phyloP scores from a whole-genome alignment of 2,797 vertebrate species.

The Falco biarmicus region DNA sequence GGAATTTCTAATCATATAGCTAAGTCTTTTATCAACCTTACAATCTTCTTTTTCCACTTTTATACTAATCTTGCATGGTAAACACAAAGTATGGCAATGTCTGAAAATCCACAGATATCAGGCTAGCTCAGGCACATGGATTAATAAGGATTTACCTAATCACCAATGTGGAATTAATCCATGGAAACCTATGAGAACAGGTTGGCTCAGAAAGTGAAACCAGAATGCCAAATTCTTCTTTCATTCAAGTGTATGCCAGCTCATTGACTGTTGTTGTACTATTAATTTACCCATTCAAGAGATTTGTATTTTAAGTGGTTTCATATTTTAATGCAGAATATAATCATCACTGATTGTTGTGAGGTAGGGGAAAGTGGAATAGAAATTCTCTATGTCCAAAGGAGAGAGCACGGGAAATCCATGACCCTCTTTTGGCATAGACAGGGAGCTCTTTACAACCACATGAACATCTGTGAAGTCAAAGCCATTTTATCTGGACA shows the following conservation, averaged over 20 bases:
- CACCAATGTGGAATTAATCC: neutral
- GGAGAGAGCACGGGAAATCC: neutral
- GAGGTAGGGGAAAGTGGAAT: neutral
- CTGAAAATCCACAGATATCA: neutral
- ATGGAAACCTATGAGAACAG: neutral
- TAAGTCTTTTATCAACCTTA: slow-evolving; percentile 4
- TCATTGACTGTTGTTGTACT: neutral
- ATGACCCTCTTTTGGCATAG: neutral
- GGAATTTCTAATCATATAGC: neutral
- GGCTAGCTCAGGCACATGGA: neutral
- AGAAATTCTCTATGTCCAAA: neutral
- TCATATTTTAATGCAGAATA: neutral
- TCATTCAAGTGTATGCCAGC: neutral
- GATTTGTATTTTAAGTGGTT: neutral
- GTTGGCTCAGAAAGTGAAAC: neutral
- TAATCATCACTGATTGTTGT: neutral
- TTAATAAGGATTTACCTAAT: slow-evolving; percentile 25
- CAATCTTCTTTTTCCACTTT: neutral
- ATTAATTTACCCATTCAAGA: neutral
- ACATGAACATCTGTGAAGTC: neutral
- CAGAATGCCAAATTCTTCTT: neutral
- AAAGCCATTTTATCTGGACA: neutral
- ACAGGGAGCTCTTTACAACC: neutral
- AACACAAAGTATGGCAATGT: neutral
- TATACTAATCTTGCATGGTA: neutral